Conservation (phyloP, 2,797 vertebrate species). For the Poeciliopsis infans region DNA sequence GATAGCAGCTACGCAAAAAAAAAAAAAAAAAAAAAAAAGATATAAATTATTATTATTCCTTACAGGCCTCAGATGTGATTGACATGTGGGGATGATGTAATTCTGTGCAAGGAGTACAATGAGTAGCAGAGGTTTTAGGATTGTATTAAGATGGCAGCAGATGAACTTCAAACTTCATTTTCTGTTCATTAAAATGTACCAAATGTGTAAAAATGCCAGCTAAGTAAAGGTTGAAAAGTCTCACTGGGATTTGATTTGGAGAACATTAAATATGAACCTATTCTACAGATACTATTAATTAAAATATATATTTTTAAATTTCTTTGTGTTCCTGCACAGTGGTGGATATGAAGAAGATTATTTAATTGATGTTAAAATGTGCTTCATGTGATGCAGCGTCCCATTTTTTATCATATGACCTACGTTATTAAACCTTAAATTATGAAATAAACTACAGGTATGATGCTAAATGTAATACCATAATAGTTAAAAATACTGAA, state of each 20-base stretch:
- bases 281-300: background rate
- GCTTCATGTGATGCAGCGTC: background rate
- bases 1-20: background rate
- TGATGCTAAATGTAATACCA: background rate
- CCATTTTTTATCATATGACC: background rate
- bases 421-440: background rate
- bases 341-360: background rate
- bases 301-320: background rate
- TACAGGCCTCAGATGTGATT: background rate
- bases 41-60: background rate
- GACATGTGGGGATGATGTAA: background rate
- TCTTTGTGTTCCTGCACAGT: background rate
- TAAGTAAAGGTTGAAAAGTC: background rate
- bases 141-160: background rate
- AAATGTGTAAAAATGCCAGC: background rate
- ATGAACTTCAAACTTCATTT: background rate
- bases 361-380: background rate
- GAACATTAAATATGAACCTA: too few species aligned
- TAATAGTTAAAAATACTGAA: background rate
- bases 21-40: too few species aligned
- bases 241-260: background rate
- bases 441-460: background rate
- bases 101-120: background rate
- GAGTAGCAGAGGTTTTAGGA: background rate
- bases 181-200: background rate